Percentiles rank a stretch among this genome's conserved stretches.
These are phyloP conservation scores for Python bivittatus DNA, from an alignment of 2,113 vertebrate genomes.

Conservation along the genomic window DNA sequence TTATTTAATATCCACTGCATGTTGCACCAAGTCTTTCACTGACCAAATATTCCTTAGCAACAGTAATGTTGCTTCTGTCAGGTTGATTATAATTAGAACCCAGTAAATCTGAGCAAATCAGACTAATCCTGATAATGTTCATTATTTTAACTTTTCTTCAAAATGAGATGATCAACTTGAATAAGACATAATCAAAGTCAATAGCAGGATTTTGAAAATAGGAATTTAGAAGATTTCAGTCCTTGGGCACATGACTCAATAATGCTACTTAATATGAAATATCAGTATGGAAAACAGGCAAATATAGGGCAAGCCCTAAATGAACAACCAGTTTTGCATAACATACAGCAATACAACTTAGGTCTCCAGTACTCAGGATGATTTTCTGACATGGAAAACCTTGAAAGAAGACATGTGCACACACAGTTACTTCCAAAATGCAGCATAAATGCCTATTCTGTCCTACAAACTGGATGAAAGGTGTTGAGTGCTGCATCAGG, in stretches of 20 bases:
- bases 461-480: background rate
- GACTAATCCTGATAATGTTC: background rate
- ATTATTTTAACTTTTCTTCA: background rate
- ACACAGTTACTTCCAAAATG: background rate
- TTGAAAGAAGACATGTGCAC: too few species aligned
- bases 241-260: background rate
- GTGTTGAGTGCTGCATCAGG: background rate
- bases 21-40: background rate
- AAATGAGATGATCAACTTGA: background rate
- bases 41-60: conserved; percentile 3
- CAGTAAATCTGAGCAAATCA: conserved; percentile 15
- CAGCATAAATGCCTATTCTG: background rate
- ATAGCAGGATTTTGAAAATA: background rate
- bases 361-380: background rate
- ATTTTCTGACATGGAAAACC: background rate
- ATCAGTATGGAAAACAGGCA: background rate
- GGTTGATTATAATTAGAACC: conserved; percentile 22
- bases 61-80: background rate
- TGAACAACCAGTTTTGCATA: background rate
- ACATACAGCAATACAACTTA: background rate
- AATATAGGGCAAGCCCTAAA: background rate
- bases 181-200: background rate
- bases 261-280: background rate
- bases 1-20: background rate
- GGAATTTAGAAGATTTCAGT: background rate